Evolutionary conservation across 2,888 invertebrate species (phyloP).

Genomic region (Dorcus parallelipipedus): DNA sequence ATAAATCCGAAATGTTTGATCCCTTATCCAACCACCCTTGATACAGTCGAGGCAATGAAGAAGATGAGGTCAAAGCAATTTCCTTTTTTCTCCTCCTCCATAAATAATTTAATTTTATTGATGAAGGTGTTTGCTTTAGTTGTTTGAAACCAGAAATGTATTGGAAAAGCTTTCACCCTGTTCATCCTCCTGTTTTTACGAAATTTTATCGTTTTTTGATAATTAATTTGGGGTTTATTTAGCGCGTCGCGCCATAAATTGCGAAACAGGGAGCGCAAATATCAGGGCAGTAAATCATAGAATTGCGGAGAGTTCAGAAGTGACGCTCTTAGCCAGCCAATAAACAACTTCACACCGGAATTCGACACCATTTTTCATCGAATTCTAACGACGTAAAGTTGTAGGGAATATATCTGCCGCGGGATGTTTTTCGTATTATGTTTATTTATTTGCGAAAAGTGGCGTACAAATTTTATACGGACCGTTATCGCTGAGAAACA

Average conservation of each 20-base stretch:
- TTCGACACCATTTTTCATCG: constrained; percentile 44
- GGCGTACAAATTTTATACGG: background rate
- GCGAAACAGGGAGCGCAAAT: constrained; percentile 35
- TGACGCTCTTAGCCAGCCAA: constrained; percentile 43
- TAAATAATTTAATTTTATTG: no score
- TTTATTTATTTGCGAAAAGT: background rate
- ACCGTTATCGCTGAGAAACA: background rate
- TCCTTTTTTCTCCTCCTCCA: no score
- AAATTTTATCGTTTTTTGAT: constrained; percentile 38
- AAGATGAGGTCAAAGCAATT: no score
- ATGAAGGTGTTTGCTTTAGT: background rate
- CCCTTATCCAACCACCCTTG: no score
- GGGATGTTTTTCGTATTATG: background rate
- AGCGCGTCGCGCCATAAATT: constrained; percentile 37
- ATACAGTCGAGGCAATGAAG: no score
- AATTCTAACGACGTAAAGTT: constrained; percentile 38
- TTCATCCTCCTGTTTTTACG: constrained; percentile 20
- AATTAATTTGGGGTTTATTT: constrained; percentile 44
- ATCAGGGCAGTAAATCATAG: constrained; percentile 44
- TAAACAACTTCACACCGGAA: constrained; percentile 44
- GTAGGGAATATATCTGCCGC: constrained; percentile 5
- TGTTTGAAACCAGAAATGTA: no score
- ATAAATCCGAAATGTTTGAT: no score
- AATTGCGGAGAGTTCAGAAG: constrained; percentile 44
- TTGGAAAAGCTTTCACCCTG: no score